Conservation (phyloP, 2,797 vertebrate genomes). For the Gallinago stenura region DNA sequence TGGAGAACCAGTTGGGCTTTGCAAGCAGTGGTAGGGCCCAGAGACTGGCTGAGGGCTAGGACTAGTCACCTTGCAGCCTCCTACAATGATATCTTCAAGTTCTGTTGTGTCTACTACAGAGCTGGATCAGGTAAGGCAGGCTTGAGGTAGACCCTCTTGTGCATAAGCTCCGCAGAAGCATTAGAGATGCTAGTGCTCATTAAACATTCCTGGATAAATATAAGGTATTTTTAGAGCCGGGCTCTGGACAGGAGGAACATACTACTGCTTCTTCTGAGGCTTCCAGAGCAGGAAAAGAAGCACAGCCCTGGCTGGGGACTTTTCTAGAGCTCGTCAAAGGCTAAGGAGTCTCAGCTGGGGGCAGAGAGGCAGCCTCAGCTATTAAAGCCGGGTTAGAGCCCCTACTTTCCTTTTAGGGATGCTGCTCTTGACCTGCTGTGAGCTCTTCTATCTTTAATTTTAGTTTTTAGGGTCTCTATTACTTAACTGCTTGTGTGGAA, state of each 20-base stretch:
- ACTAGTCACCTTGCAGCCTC: accelerated
- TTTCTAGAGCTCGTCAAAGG: neutral
- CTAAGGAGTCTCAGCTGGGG: neutral
- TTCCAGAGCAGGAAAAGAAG: accelerated
- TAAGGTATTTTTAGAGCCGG: accelerated
- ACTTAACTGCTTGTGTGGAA: accelerated
- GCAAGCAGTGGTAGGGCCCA: accelerated
- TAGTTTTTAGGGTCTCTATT: accelerated
- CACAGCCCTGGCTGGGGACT: accelerated
- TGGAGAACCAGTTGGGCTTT: neutral
- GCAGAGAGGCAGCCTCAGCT: neutral
- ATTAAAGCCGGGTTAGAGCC: neutral
- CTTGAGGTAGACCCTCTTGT: accelerated
- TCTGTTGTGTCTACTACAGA: accelerated
- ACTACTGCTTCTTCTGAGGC: accelerated
- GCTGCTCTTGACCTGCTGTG: accelerated
- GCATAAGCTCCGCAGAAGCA: accelerated
- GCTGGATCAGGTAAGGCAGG: accelerated
- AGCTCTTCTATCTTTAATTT: neutral
- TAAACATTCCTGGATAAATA: accelerated
- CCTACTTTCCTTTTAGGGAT: accelerated
- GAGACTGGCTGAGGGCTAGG: accelerated
- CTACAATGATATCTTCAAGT: accelerated
- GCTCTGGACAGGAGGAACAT: accelerated
- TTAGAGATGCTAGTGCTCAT: accelerated